Percentiles rank a stretch among this genome's conserved stretches.
Evolutionary conservation across 2,113 vertebrate genomes (phyloP).

Genomic region (Heptranchias perlo): DNA sequence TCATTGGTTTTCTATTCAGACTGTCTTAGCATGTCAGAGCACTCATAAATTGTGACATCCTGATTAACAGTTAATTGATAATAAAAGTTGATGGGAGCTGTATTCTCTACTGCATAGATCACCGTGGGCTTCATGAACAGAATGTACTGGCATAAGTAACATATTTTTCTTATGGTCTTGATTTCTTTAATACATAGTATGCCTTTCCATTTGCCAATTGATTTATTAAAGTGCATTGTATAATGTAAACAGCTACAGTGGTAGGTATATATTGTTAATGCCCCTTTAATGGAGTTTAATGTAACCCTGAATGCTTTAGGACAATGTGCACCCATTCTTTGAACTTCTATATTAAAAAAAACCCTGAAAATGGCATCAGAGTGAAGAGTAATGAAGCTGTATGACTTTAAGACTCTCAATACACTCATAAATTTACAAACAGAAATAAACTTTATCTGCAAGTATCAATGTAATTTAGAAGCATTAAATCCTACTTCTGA

Average conservation of each 20-base stretch:
- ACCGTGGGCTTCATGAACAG: not conserved
- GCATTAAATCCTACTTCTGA: not conserved
- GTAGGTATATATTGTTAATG: not conserved
- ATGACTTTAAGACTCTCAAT: not conserved
- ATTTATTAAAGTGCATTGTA: not conserved
- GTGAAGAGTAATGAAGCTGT: not conserved
- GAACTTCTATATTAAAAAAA: not conserved
- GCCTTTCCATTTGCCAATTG: not conserved
- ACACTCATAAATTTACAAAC: not conserved
- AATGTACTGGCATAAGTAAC: not conserved
- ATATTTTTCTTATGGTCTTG: not conserved
- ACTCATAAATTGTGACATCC: not conserved
- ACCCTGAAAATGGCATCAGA: not conserved
- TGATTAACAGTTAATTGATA: conserved; percentile 21
- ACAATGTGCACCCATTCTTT: not conserved
- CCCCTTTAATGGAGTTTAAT: not conserved
- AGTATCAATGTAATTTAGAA: not conserved
- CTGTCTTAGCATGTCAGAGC: not conserved
- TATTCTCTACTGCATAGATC: not conserved
- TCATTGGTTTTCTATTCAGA: not conserved
- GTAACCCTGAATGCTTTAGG: not conserved
- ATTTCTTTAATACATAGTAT: not conserved
- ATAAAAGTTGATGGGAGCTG: not conserved
- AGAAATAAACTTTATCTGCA: not conserved
- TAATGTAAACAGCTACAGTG: not conserved